Percentiles rank a stretch among this genome's conserved stretches.
Evolutionary conservation across 1,140 invertebrate genomes (phyloP).

Genomic region (Neodiprion lecontei): DNA sequence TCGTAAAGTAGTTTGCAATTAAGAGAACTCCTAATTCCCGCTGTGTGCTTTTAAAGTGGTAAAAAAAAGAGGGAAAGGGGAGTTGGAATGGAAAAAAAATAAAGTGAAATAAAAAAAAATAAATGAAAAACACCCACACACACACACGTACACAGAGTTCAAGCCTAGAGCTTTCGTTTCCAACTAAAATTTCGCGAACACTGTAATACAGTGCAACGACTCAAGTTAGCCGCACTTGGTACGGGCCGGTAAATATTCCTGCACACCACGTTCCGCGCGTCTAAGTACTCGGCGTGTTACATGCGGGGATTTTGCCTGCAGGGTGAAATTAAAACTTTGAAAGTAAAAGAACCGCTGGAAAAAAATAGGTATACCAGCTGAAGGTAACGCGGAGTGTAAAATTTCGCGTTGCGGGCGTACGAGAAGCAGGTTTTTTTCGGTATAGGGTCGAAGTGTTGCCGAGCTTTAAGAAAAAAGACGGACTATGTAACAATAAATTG

Average conservation of each 20-base stretch:
- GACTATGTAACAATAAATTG: too few relatives aligned
- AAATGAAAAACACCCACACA: too few relatives aligned
- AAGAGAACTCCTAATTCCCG: neutral
- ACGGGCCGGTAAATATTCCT: neutral
- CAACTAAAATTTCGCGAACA: neutral
- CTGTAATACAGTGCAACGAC: neutral
- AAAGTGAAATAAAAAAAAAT: too few relatives aligned
- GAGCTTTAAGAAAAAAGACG: too few relatives aligned
- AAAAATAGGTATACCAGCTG: too few relatives aligned
- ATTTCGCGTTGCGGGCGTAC: too few relatives aligned
- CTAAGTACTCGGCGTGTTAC: too few relatives aligned
- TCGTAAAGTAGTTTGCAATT: constrained; percentile 6
- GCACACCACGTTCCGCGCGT: neutral
- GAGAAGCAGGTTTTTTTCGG: too few relatives aligned
- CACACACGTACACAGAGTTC: neutral
- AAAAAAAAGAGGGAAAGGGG: too few relatives aligned
- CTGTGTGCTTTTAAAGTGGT: neutral
- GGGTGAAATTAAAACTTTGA: neutral
- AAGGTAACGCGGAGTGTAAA: too few relatives aligned
- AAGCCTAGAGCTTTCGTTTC: constrained; percentile 1
- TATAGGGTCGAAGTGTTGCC: too few relatives aligned
- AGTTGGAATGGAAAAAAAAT: too few relatives aligned
- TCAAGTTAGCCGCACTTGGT: neutral
- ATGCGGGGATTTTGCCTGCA: neutral
- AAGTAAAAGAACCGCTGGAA: neutral